Conservation (phyloP, 2,797 vertebrate genomes). For the Atherinosoma microstoma region DNA sequence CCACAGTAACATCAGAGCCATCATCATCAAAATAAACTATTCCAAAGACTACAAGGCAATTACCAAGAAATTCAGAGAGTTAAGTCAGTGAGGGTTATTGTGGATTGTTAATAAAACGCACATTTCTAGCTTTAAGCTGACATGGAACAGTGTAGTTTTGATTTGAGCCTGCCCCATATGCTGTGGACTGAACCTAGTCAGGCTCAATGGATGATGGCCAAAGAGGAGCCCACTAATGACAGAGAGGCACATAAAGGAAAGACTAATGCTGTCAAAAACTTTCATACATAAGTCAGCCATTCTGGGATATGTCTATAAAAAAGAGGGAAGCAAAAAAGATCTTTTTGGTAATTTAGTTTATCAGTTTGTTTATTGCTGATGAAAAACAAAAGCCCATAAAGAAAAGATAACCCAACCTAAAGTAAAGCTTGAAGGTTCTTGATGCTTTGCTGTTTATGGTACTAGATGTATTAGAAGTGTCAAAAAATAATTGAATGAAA, state of each 20-base stretch:
- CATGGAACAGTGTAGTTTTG: background rate
- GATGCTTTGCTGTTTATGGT: background rate
- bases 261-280: background rate
- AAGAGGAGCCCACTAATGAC: background rate
- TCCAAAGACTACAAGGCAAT: too few relatives aligned
- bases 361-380: background rate
- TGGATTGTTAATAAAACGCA: too few relatives aligned
- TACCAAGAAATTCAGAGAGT: background rate
- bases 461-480: background rate
- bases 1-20: too few relatives aligned
- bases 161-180: background rate
- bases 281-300: background rate
- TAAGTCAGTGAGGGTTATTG: background rate
- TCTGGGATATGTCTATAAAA: background rate
- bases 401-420: background rate
- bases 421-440: background rate
- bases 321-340: background rate
- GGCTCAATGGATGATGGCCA: background rate
- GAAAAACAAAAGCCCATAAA: background rate
- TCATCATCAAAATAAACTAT: too few relatives aligned
- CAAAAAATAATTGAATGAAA: background rate
- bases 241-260: background rate
- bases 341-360: background rate
- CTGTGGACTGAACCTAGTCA: background rate
- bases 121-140: background rate